Evolutionary conservation across 2,888 invertebrate genomes (phyloP), one percentile per base, ranked within the genome.

Genomic region (Carpatolechia fugitivella): DNA sequence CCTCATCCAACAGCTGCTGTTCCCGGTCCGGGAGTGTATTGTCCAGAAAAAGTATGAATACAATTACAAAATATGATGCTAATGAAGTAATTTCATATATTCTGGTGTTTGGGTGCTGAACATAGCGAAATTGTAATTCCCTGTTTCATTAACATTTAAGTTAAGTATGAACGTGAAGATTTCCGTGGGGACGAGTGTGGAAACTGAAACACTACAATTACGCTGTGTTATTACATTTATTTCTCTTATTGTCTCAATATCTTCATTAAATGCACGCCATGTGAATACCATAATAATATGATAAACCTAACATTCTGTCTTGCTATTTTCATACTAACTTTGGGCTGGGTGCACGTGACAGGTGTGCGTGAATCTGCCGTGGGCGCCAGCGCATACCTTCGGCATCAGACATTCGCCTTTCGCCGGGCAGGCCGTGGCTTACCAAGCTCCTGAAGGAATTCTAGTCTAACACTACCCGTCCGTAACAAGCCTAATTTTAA

Each of bases 401-500:
- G 95, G 95, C 64, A 95, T 95, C 74, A 92, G 93, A 66, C 95
- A 95, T 80, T 95, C 95, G 48, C 92, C 90, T 55, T 94, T 92
- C 82, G 90, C 92, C 68, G 94, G 94, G 46, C 87, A 91, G 67
- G 72, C 92, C 47, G 77, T 62, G 54, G 61, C 77, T 69, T 80
- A 83, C 65, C 78, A 86, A 10, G 80, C 83, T 24, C 86, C 89
- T 36, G 90, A 90, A 71, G 84, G 72, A 66, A 78, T 88, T 65
- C 60, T 74, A 57, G 77, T 80, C 60, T 61, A 63, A 57, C 70
- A 72, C 64, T 64, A n/a, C 24, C 6, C 24, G 69, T 68, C 71
- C 69, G 68, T 69, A 68, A 52, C 44, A 66, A 72, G 67, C 70
- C 16, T 41, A 18, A 61, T 66, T 58, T 60, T 47, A 57, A 62